Evolutionary conservation across 2,797 vertebrate genomes (phyloP).

Genomic region (Sebastes steindachneri): DNA sequence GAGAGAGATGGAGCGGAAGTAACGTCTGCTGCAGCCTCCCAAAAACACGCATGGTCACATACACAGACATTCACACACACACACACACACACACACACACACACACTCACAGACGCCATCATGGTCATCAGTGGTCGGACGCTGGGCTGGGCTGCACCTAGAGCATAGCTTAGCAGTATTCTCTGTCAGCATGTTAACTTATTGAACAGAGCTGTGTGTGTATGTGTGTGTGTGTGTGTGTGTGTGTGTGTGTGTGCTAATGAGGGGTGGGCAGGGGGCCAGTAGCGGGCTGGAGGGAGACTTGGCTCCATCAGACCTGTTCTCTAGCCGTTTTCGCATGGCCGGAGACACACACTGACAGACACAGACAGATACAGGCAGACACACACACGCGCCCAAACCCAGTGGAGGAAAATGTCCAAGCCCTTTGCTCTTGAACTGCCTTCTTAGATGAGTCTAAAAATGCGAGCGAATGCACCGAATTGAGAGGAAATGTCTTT

Average conservation of each 20-base stretch:
- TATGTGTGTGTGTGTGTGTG: background rate
- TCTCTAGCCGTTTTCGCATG: constrained; percentile 72
- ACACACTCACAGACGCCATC: background rate
- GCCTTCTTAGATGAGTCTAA: constrained; percentile 56
- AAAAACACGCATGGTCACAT: constrained; percentile 43
- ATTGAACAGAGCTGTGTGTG: constrained; percentile 54
- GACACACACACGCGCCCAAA: constrained; percentile 16
- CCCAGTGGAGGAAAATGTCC: constrained; percentile 44
- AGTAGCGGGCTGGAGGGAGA: constrained; percentile 67
- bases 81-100: background rate
- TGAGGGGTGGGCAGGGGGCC: constrained; percentile 69
- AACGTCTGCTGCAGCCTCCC: constrained; percentile 63
- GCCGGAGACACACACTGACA: constrained; percentile 62
- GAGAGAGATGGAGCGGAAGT: constrained; percentile 70
- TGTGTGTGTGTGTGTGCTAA: constrained; percentile 51
- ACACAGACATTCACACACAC: constrained; percentile 5
- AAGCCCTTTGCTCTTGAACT: constrained; percentile 63
- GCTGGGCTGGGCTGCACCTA: constrained; percentile 53
- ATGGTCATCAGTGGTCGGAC: constrained; percentile 33
- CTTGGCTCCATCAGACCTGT: constrained; percentile 76
- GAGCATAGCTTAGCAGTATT: constrained; percentile 52
- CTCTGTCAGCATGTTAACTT: constrained; percentile 65
- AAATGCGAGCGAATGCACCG: constrained; percentile 26
- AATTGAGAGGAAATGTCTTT: constrained; percentile 53
- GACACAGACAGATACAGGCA: constrained; percentile 49